Base-by-base conservation (phyloP, 2,888 invertebrate genomes). In the Trissoscelio sp. region DNA sequence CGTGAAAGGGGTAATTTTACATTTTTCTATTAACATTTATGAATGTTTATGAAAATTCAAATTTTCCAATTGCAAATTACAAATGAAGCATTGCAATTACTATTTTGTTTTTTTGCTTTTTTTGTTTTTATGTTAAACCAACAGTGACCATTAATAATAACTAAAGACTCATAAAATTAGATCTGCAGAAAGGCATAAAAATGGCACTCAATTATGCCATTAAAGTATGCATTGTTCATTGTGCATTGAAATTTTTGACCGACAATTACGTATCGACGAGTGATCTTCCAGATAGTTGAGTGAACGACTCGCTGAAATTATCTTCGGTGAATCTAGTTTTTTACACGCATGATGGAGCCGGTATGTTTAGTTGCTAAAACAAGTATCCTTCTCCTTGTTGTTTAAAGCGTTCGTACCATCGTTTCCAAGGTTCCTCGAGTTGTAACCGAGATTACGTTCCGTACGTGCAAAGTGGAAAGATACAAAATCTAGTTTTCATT, bases 291-390 rank as follows among this genome's bases (percentile, higher is more conserved):
- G 16, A 58, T 55, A 48, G 20, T 31, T 14, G 48, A 31, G 7
- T 64, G 12, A 11, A 51, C 62, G 16, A 53, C 42, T 34, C 31
- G 60, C 11, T 55, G 64, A 44, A 55, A 46, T 74, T 55, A 74
- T 55, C 73, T 18, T 37, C 44, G 37, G 20, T n/a, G 55, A 18
- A 66, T 74, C 74, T 57, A 37, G 57, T 24, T 66, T 62, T 74
- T 74, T 66, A 18, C 72, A 39, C 44, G 28, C 53, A 53, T 34
- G 37, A 34, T 28, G 48, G 20, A 64, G 62, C 42, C 28, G 42
- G 55, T 53, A 22, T 64, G 42, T 62, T 72, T 64, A 64, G 62
- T 44, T 22, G 14, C 44, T 64, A 62, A 48, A 46, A 28, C 34
- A 7, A 55, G 51, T 28, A 37, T 67, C 37, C 37, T 18, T 37